Percentiles rank a stretch among this genome's conserved stretches.
Evolutionary conservation across 2,888 invertebrate species (phyloP).

Genomic region (Trachelus iudaicus): DNA sequence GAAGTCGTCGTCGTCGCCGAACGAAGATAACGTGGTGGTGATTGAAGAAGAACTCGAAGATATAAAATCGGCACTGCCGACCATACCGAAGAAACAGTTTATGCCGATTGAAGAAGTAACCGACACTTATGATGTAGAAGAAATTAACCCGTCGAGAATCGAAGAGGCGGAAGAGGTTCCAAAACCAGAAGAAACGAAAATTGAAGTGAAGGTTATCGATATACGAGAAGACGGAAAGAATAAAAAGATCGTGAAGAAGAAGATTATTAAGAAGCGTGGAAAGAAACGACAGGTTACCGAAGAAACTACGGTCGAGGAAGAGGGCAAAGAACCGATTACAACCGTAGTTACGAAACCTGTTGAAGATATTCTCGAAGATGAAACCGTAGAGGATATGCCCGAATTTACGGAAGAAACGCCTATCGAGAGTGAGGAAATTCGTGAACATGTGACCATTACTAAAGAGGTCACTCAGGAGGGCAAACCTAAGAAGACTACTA

Average conservation of each 20-base stretch:
- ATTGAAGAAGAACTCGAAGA: slow-evolving; percentile 63
- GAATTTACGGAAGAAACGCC: slow-evolving; percentile 2
- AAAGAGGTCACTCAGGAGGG: slow-evolving; percentile 61
- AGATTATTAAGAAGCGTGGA: slow-evolving; percentile 22
- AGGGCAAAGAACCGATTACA: slow-evolving; percentile 64
- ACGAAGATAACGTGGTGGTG: slow-evolving; percentile 50
- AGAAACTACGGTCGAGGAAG: slow-evolving; percentile 58
- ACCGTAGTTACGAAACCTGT: slow-evolving; percentile 57
- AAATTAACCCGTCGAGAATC: slow-evolving; percentile 49
- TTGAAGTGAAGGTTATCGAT: slow-evolving; percentile 24
- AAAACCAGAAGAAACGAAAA: slow-evolving; percentile 19
- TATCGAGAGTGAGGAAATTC: slow-evolving; percentile 9
- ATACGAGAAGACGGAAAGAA: slow-evolving; percentile 5
- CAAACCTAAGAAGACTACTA: slow-evolving; percentile 47
- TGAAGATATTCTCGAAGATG: slow-evolving; percentile 40
- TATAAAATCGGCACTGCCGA: slow-evolving; percentile 45
- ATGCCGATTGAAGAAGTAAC: slow-evolving; percentile 57
- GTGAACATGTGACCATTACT: slow-evolving; percentile 35
- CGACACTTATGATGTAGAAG: slow-evolving; percentile 41
- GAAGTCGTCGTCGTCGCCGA: slow-evolving; percentile 37
- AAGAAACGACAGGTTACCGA: slow-evolving; percentile 31
- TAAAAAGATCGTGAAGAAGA: slow-evolving; percentile 8
- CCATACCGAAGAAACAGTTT: slow-evolving; percentile 59
- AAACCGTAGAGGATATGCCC: slow-evolving; percentile 25
- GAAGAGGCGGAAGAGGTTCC: slow-evolving; percentile 50